phyloP scores from a whole-genome alignment of 1,140 invertebrate species.

The Laupala kohalensis region DNA sequence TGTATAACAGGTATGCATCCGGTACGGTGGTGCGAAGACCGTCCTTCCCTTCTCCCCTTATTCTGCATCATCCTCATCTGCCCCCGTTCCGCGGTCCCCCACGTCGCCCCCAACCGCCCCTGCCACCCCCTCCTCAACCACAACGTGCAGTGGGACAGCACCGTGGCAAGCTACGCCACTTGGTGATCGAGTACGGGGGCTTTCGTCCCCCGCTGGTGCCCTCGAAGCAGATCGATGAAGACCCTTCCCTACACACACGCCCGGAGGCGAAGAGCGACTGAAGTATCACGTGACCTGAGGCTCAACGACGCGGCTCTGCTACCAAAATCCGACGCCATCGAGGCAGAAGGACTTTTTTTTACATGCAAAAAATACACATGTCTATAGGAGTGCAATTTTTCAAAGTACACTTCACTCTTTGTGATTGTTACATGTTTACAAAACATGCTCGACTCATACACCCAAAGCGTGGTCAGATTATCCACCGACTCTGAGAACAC shows the following conservation, averaged over 20 bases:
- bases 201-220: neutral
- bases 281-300: no score
- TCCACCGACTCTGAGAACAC: no score
- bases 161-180: neutral
- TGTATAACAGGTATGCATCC: neutral
- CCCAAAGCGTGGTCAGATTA: no score
- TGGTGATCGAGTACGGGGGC: neutral
- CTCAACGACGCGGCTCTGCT: neutral
- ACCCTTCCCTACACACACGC: neutral
- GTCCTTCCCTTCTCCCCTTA: neutral
- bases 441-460: no score
- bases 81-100: no score
- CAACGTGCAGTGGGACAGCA: neutral
- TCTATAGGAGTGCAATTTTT: no score
- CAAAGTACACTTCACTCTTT: no score
- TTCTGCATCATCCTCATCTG: neutral
- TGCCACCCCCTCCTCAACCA: no score
- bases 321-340: no score
- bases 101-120: neutral
- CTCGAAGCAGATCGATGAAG: neutral
- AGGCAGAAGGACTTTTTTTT: no score
- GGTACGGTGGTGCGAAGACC: neutral
- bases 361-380: no score
- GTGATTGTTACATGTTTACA: no score
- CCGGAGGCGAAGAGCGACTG: neutral